These are phyloP conservation scores for Asobara japonica DNA, from an alignment of 1,140 invertebrate species.

Conservation along the genomic window DNA sequence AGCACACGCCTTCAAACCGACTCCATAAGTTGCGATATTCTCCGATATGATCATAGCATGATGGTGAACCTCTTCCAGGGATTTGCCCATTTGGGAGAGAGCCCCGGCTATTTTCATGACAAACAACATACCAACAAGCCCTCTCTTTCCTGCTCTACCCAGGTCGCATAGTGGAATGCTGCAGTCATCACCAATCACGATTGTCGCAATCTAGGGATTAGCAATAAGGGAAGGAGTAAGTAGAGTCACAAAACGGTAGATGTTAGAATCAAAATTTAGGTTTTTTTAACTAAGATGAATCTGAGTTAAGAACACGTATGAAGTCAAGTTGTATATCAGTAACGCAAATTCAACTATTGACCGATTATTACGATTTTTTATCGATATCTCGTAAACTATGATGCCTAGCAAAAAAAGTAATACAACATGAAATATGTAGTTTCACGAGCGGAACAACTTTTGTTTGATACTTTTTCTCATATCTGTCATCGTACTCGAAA, in stretches of 20 bases:
- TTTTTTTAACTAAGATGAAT: no score
- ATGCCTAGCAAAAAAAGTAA: no score
- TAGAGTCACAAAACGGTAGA: background rate
- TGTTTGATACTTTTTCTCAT: no score
- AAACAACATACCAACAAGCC: slow-evolving; percentile 79
- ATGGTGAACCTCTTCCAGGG: slow-evolving; percentile 67
- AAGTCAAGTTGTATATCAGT: no score
- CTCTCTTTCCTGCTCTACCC: slow-evolving; percentile 74
- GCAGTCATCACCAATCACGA: slow-evolving; percentile 80
- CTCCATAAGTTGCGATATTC: slow-evolving; percentile 77
- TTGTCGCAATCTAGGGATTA: slow-evolving; percentile 68
- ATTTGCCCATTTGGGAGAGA: slow-evolving; percentile 72
- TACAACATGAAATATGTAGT: no score
- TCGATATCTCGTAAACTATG: no score
- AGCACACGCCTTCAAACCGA: slow-evolving; percentile 77
- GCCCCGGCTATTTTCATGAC: slow-evolving; percentile 82
- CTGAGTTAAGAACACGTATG: no score
- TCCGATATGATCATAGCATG: slow-evolving; percentile 63
- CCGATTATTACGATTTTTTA: no score
- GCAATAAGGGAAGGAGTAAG: slow-evolving; percentile 17
- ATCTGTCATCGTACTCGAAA: no score
- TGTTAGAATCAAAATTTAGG: background rate
- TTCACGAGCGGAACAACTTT: no score
- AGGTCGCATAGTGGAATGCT: slow-evolving; percentile 70
- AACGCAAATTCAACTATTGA: no score